A percentile compares a stretch with the other conserved stretches of the same genome.
phyloP scores from a whole-genome alignment of 2,888 invertebrate species.

The Alcis repandata region DNA sequence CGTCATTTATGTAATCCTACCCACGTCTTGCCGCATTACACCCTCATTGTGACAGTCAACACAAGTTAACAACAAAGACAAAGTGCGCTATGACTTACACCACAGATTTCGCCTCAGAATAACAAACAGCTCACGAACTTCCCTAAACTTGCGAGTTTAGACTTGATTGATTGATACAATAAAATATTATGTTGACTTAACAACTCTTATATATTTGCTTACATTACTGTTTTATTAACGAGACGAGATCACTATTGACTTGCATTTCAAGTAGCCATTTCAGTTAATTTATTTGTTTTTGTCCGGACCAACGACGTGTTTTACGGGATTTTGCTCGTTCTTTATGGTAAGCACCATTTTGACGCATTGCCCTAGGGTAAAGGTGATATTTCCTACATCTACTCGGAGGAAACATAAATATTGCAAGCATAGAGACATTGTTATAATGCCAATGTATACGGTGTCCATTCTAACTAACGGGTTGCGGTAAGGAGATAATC shows the following conservation, averaged over 20 bases:
- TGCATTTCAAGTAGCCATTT: slow-evolving; percentile 65
- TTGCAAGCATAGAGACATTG: background rate
- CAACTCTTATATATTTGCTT: slow-evolving; percentile 45
- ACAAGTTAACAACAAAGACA: slow-evolving; percentile 61
- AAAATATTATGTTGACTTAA: background rate
- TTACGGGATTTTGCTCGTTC: slow-evolving; percentile 60
- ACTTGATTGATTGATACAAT: background rate
- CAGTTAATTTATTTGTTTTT: slow-evolving; percentile 78
- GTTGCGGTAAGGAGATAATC: slow-evolving; percentile 32
- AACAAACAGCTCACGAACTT: slow-evolving; percentile 8
- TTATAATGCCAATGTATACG: slow-evolving; percentile 3
- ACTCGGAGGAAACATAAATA: slow-evolving; percentile 33
- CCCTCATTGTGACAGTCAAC: slow-evolving; percentile 54
- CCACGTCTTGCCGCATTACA: slow-evolving; percentile 48
- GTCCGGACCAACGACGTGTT: slow-evolving; percentile 66
- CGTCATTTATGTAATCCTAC: slow-evolving; percentile 57
- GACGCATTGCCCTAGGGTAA: slow-evolving; percentile 48
- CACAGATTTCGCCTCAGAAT: slow-evolving; percentile 19
- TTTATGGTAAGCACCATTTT: slow-evolving; percentile 58
- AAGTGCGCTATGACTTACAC: slow-evolving; percentile 43
- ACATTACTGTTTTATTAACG: slow-evolving; percentile 66
- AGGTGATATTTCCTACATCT: slow-evolving; percentile 35
- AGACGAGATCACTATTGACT: slow-evolving; percentile 67
- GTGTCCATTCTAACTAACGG: slow-evolving; percentile 19
- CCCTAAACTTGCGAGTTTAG: slow-evolving; percentile 9